Evolutionary conservation across 2,888 invertebrate species (phyloP).

Genomic region (Andricus quercusramuli): DNA sequence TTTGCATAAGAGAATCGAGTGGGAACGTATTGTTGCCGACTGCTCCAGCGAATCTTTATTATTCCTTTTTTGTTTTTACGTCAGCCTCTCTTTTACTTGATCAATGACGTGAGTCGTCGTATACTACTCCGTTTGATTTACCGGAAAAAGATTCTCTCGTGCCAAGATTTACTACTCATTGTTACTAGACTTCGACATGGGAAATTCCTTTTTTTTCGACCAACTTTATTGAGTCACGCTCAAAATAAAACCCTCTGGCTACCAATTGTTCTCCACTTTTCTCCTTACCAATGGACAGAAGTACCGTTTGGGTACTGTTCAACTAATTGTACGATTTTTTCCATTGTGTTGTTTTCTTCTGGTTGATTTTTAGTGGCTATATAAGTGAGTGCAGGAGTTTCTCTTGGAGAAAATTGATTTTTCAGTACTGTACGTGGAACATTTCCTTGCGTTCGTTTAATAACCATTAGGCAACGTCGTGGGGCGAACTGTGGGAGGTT

Average conservation of each 20-base stretch:
- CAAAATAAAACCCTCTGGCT: conserved; percentile 28
- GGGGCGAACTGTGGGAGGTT: conserved; percentile 52
- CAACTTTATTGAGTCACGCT: conserved; percentile 26
- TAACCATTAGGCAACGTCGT: conserved; percentile 69
- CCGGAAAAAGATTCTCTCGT: conserved; percentile 22
- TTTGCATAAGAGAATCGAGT: conserved; percentile 38
- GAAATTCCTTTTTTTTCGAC: conserved; percentile 16
- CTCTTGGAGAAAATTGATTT: background rate
- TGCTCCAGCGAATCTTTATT: conserved; percentile 46
- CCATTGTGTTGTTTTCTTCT: background rate
- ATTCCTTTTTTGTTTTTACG: conserved; percentile 52
- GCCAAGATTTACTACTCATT: conserved; percentile 38
- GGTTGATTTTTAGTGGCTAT: background rate
- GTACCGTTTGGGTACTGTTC: too few relatives aligned
- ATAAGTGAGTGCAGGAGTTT: background rate
- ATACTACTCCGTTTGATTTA: conserved; percentile 24
- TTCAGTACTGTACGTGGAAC: conserved; percentile 16
- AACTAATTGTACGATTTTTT: too few relatives aligned
- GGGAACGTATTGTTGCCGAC: conserved; percentile 50
- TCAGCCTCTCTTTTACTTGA: conserved; percentile 52
- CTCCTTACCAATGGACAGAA: background rate
- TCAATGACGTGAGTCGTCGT: conserved; percentile 31
- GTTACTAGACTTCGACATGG: conserved; percentile 24
- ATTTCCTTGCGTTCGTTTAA: conserved; percentile 64
- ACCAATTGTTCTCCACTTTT: conserved; percentile 17